A percentile compares a stretch with the other conserved stretches of the same genome.
Evolutionary conservation across 1,140 invertebrate genomes (phyloP).

Genomic region (Lutraria rhynchaena): DNA sequence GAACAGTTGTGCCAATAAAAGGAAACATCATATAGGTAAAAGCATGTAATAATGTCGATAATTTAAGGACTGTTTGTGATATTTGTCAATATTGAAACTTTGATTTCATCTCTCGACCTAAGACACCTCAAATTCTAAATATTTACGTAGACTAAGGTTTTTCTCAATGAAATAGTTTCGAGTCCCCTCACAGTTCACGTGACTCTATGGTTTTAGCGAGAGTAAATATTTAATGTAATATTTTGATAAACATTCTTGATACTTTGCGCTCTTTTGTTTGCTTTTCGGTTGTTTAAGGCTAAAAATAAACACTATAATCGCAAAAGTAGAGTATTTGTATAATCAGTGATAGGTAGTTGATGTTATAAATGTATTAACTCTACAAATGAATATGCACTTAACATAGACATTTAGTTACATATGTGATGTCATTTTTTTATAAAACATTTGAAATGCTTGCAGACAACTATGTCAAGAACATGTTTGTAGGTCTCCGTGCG

Average conservation of each 20-base stretch:
- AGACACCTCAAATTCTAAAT: conserved; percentile 23
- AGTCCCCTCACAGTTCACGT: background rate
- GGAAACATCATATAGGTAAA: background rate
- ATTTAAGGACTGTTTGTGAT: conserved; percentile 16
- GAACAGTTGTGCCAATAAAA: conserved; percentile 34
- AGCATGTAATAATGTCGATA: conserved; percentile 2
- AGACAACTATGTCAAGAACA: too few species aligned
- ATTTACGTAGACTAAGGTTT: conserved; percentile 42
- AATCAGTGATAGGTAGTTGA: too few species aligned
- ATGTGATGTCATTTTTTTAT: too few species aligned
- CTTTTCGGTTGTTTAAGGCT: too few species aligned
- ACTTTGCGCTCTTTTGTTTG: too few species aligned
- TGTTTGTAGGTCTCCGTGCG: too few species aligned
- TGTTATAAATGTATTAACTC: too few species aligned
- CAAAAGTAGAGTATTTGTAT: too few species aligned
- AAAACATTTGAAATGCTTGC: too few species aligned
- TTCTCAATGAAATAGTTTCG: conserved; percentile 40
- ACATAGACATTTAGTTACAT: too few species aligned
- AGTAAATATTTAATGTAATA: conserved; percentile 47
- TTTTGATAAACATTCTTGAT: conserved; percentile 43
- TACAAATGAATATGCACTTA: too few species aligned
- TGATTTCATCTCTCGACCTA: conserved; percentile 36
- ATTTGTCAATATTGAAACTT: conserved; percentile 46
- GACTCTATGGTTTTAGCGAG: conserved; percentile 34
- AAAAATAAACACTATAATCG: too few species aligned